Evolutionary conservation across 64 coral and sea anemone species (phyloP), one percentile per base, ranked within the genome.

Genomic region (Astreopora myriophthalma): DNA sequence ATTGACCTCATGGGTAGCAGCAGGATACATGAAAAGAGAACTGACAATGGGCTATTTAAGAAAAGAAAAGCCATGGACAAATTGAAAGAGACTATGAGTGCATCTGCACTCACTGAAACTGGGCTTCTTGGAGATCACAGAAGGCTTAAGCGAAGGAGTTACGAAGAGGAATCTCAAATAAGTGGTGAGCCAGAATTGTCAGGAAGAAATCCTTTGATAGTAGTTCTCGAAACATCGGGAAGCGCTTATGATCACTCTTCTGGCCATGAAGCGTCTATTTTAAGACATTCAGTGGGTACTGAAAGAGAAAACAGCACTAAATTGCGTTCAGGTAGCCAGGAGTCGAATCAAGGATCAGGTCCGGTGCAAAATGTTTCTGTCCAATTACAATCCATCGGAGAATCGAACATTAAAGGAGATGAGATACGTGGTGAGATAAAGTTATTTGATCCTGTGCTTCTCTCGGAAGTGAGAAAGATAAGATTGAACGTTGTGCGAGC

Each of bases 401-500:
- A 26, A 3, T 19, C 28, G 0, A 29, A 28, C 11, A n/a, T n/a
- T n/a, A 49, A 52, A 61, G 52, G 61, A 10, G 33, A 61, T 24
- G 34, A 37, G 29, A 83, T 32, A 6, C 6, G 22, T 3, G 25
- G 6, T 35, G 57, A n/a, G 79, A 26, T 37, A 19, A 58, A 60
- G 19, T 38, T 57, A 12, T 24, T 83, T 37, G 79, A 83, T 65
- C 79, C 79, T 14, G 0, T 83, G 11, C 57, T 83, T 5, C 79
- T 83, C 33, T 27, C 65, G 16, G 31, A 86, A 31, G 25, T 92
- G 14, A 63, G 84, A 22, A 62, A 85, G 22, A 85, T 92, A 58
- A 34, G 84, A 71, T 76, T 37, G 20, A 74, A 84, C 46, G 80
- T 92, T 58, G 25, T 92, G 31, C 30, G 76, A 25, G 90, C 90